phyloP scores from a whole-genome alignment of 2,888 invertebrate species.

The Pasiphila rectangulata region DNA sequence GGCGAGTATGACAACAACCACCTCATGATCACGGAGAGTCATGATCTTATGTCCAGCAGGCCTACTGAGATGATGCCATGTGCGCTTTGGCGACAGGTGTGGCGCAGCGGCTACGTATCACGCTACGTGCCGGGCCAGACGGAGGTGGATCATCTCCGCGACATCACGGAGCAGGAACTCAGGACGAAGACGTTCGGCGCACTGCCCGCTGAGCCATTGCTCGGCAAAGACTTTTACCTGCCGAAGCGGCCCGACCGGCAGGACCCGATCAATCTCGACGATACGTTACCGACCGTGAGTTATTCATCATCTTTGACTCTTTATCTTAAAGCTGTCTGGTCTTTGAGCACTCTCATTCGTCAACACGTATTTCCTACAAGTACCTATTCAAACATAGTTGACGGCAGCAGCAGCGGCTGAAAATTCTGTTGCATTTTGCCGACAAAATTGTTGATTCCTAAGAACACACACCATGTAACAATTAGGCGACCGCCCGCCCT shows the following conservation, averaged over 20 bases:
- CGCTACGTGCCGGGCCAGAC: conserved; percentile 74
- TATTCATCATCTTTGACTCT: neutral
- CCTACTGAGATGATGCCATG: no score
- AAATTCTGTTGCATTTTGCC: no score
- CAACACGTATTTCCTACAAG: neutral
- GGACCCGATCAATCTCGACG: conserved; percentile 80
- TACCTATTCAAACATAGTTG: no score
- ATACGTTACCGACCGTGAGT: conserved; percentile 76
- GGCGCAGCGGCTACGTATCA: conserved; percentile 75
- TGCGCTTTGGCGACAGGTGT: conserved; percentile 49
- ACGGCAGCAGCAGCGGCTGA: no score
- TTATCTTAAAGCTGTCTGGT: neutral
- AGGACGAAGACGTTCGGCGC: conserved; percentile 76
- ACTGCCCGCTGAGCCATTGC: conserved; percentile 76
- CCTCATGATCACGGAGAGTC: no score
- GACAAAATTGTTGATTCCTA: no score
- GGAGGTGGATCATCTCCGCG: conserved; percentile 60
- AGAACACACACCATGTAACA: no score
- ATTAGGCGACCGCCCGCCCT: no score
- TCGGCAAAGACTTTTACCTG: conserved; percentile 81
- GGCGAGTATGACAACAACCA: no score
- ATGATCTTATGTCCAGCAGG: no score
- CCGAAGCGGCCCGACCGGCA: conserved; percentile 75
- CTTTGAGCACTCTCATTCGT: neutral
- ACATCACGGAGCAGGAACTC: conserved; percentile 65